Percentiles rank a stretch among this genome's conserved stretches.
Evolutionary conservation across 1,140 invertebrate genomes (phyloP).

Genomic region (Diuraphis noxia): DNA sequence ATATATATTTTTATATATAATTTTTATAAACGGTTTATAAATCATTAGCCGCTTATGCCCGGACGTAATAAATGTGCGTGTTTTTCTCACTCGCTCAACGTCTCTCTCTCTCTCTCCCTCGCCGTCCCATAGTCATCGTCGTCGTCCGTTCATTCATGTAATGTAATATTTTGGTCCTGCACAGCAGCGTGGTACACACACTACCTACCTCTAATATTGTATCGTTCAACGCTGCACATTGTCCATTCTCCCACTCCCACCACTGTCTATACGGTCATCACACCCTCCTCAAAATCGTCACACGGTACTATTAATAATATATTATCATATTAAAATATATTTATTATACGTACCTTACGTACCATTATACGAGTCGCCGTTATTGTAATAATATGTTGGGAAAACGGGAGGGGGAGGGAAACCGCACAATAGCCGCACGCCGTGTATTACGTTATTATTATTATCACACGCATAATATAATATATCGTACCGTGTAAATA

Average conservation of each 20-base stretch:
- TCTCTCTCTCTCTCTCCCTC: background rate
- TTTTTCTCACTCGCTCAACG: background rate
- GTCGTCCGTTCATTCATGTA: background rate
- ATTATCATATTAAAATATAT: too few relatives aligned
- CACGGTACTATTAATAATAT: background rate
- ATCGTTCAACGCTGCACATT: background rate
- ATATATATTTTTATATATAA: background rate
- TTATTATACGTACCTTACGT: too few relatives aligned
- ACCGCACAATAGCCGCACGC: background rate
- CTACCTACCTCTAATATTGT: background rate
- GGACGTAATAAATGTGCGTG: background rate
- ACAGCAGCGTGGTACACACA: background rate
- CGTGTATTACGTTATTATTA: background rate
- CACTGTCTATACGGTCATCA: background rate
- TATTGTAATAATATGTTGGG: background rate
- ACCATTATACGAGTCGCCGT: background rate
- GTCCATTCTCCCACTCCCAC: background rate
- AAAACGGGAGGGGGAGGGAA: background rate
- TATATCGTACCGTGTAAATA: background rate
- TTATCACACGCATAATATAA: background rate
- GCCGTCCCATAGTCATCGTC: too few relatives aligned
- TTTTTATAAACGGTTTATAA: background rate
- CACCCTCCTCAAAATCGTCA: background rate
- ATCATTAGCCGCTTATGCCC: background rate
- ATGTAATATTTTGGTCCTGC: background rate